phyloP scores from a whole-genome alignment of 2,797 vertebrate genomes.

The Cephalopachus bancanus region DNA sequence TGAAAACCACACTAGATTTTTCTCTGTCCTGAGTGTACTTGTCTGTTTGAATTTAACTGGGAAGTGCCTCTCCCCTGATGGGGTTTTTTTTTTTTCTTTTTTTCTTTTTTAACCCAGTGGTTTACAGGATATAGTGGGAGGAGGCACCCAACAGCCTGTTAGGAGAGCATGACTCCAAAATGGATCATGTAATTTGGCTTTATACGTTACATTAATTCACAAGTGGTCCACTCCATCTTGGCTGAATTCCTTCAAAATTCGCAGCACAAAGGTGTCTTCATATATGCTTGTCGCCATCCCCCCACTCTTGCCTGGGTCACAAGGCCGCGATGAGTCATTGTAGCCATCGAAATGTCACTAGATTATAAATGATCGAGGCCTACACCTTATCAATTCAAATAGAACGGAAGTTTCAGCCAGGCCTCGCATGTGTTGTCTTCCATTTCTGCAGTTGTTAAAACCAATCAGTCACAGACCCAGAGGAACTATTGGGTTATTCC shows the following conservation, averaged over 20 bases:
- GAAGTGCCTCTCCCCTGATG: background rate
- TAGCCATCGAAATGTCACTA: background rate
- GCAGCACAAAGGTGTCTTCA: background rate
- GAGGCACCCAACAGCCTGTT: background rate
- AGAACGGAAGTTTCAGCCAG: background rate
- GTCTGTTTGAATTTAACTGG: background rate
- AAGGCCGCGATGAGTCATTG: background rate
- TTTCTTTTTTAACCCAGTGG: background rate
- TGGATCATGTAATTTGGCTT: background rate
- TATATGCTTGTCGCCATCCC: background rate
- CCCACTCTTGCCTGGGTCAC: background rate
- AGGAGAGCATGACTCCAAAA: background rate
- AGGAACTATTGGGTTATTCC: background rate
- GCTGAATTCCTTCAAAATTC: constrained; percentile 1
- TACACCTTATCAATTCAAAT: constrained; percentile 33
- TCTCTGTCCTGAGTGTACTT: background rate
- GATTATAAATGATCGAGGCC: background rate
- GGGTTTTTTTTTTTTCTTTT: background rate
- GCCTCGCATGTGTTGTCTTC: background rate
- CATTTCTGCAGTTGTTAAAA: background rate
- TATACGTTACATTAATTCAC: background rate
- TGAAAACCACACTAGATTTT: background rate
- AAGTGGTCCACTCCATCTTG: background rate
- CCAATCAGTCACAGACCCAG: background rate
- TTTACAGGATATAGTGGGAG: background rate